Evolutionary conservation across 2,888 invertebrate genomes (phyloP).

Genomic region (Mycogona germanica): DNA sequence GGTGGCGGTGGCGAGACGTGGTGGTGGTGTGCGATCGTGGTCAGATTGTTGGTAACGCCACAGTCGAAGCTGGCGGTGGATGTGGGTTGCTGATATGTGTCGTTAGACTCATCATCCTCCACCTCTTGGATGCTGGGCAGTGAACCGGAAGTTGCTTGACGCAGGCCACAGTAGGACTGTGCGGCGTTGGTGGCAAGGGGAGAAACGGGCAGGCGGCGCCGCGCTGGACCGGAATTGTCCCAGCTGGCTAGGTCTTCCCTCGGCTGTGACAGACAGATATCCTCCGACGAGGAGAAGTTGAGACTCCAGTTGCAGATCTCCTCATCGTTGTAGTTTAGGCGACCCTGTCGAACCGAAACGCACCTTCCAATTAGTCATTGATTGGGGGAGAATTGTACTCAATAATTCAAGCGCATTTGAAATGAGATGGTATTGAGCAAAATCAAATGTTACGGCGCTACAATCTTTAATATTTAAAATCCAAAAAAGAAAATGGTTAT

Average conservation of each 20-base stretch:
- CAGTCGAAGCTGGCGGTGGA: constrained; percentile 1
- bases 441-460: neutral
- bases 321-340: constrained; percentile 50
- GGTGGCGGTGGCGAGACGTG: too few species aligned
- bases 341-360: neutral
- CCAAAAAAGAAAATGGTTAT: neutral
- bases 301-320: constrained; percentile 69
- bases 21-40: too few species aligned
- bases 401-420: too few species aligned
- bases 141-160: constrained; percentile 9
- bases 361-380: too few species aligned
- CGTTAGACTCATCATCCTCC: constrained; percentile 47
- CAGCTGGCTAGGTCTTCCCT: constrained; percentile 2
- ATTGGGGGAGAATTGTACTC: too few species aligned
- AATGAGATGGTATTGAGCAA: neutral
- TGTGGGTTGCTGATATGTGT: constrained; percentile 2
- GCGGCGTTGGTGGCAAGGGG: too few species aligned
- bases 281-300: constrained; percentile 55
- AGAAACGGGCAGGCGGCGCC: neutral
- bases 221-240: neutral
- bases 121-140: constrained; percentile 60
- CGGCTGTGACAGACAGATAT: constrained; percentile 34
- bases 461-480: too few species aligned
- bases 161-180: neutral
- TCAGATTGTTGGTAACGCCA: neutral